Base-by-base conservation (phyloP, 2,113 vertebrate genomes). In the Mus spicilegus region DNA sequence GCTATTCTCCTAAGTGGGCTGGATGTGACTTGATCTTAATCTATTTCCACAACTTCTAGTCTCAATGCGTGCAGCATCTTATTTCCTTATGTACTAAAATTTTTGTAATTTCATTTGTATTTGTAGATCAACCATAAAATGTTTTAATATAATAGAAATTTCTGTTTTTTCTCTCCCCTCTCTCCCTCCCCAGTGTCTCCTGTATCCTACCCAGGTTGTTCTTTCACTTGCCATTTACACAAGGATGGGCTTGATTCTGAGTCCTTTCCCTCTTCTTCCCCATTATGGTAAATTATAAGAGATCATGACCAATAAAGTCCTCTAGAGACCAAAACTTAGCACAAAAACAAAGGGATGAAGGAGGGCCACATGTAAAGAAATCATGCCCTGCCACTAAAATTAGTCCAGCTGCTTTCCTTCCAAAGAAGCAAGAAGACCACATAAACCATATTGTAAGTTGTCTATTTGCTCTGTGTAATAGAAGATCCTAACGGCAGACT, bases 261-360 rank as follows among this genome's bases (percentile, higher is more conserved):
- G 14, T 20, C 33, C 63, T n/a, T 51, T 58, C 13, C 13, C 33
- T n/a, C 24, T 70, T 93, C 54, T 39, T 94, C n/a, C 30, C 77
- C 90, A 51, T 36, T 56, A 69, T 86, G 39, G 19, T 22, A 94
- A 12, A 30, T 58, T 91, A 58, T 42, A 3, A n/a, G 51, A 82
- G 87, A 93, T 77, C 28, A 86, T 61, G 61, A 78, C 96, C 91
- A 93, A 95, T 22, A 96, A 93, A 84, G 75, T 22, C 26, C 84
- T 87, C 73, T 51, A 93, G 51, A 86, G 36, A 65, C 22, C 39
- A 96, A 94, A 30, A 86, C 16, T 46, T 11, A 84, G 94, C 72
- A 95, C 70, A 73, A 5, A 73, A 90, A 75, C 4, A 75, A 72
- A 92, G n/a, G 67, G 82, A 33, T 42, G 8, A 67, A 92, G 30